Base-by-base conservation (phyloP, 2,888 invertebrate genomes). In the Spisula solida region DNA sequence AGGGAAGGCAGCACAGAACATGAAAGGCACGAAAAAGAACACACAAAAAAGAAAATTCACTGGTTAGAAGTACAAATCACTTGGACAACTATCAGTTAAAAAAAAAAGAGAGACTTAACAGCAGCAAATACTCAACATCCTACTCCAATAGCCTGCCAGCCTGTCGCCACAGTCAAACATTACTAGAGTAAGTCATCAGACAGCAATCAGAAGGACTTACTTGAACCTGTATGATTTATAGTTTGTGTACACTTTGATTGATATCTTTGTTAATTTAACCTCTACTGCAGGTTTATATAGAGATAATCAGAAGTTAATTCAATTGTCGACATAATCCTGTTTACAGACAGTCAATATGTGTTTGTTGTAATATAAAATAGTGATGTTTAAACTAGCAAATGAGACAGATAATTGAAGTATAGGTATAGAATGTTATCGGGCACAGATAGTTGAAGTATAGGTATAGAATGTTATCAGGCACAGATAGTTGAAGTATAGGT, bases 351-450 rank as follows among this genome's bases (percentile, higher is more conserved):
- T 66, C n/a, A 66, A n/a, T 66, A 66, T 0, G 20, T 25, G 6
- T 25, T 66, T 25, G 25, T 10, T 66, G 60, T 66, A 25, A 66
- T 66, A 25, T 60, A 66, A 41, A 66, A 66, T 66, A 66, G 10
- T 25, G 60, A n/a, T 66, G 25, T 66, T 66, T 66, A 66, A 66
- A n/a, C 25, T 66, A 66, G n/a, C 6, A 66, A 66, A 66, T 66
- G 60, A 66, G 25, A 25, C 10, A 66, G 60, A 66, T 66, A 66
- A 25, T 25, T 66, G 25, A 66, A 25, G 60, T 20, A 0, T 66
- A n/a, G 25, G 25, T 66, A 66, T 66, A n/a, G 25, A 51, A 66
- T n/a, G 12, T 25, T 66, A 66, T 66, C 60, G 12, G 60, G 25
- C 20, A 66, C 10, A 66, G 60, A 66, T 66, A 66, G 6, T 25